Evolutionary conservation across 1,140 invertebrate genomes (phyloP), one percentile per base, ranked within the genome.

Genomic region (Oryctes rhinoceros): DNA sequence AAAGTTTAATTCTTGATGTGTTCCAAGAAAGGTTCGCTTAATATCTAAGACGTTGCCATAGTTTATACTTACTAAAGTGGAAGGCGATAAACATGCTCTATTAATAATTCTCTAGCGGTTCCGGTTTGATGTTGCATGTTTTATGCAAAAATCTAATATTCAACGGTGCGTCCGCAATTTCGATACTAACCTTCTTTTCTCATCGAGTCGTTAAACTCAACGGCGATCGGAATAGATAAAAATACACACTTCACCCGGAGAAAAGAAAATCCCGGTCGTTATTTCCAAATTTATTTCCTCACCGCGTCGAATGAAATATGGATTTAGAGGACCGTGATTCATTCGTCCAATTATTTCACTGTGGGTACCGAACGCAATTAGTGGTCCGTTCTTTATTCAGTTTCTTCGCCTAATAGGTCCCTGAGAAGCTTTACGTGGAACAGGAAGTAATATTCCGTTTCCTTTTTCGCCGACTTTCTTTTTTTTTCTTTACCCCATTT

Each of bases 281-380:
- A 71, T 71, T 71, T 71, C 65, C 65, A 71, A 71, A 71, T 71
- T 71, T 71, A 71, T 71, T 71, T 71, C 65, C 65, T 71, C 65
- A 24, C 20, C 9, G 65, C 6, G 18, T 59, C 65, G 35, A 71
- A 71, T 24, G 65, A 24, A 71, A 71, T 71, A 71, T 71, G 65
- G 65, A 71, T 71, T 71, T 71, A 35, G 20, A 71, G 65, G 20
- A 71, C 11, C 24, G 65, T 37, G 65, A 71, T 71, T 71, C 65
- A 71, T 71, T 71, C 65, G 24, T 71, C 65, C 65, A 71, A 71
- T 71, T 71, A 71, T 71, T 71, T 37, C 35, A 71, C 65, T 37
- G 65, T 59, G 65, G 65, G 24, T 71, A 71, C 65, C 4, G 20
- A 71, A 71, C 65, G 65, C 65, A 71, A 71, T 71, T 71, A 71